A percentile compares a stretch with the other conserved stretches of the same genome.
Conservation (phyloP, 2,888 invertebrate species). For the Cataglyphis livida region DNA sequence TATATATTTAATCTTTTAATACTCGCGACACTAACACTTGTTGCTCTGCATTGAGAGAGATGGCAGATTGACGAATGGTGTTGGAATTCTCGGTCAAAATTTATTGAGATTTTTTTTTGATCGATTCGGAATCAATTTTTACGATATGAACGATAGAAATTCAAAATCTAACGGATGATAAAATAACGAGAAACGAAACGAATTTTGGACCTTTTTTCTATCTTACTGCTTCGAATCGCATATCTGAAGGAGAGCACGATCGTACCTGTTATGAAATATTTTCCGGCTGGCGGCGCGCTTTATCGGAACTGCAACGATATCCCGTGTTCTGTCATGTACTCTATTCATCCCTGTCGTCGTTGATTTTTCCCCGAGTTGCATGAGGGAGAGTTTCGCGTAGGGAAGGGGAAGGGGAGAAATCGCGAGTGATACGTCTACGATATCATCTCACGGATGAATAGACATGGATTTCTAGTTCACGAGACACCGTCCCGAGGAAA, state of each 20-base stretch:
- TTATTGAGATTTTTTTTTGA: not conserved
- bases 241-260: not conserved
- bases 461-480: slow-evolving; percentile 69
- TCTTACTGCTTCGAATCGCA: not conserved
- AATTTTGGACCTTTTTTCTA: not conserved
- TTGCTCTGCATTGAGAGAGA: slow-evolving; percentile 1
- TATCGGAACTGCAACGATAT: slow-evolving; percentile 16
- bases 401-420: slow-evolving; percentile 51
- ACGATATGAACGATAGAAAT: not conserved
- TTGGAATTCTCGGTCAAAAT: not conserved
- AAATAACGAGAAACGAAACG: not conserved
- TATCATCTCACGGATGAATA: slow-evolving; percentile 71
- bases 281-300: slow-evolving; percentile 46
- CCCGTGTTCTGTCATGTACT: slow-evolving; percentile 17
- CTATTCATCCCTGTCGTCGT: slow-evolving; percentile 34
- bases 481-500: slow-evolving; percentile 60
- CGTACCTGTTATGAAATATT: slow-evolving; percentile 37
- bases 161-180: not conserved
- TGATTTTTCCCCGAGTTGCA: slow-evolving; percentile 53
- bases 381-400: not conserved
- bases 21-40: slow-evolving; percentile 35
- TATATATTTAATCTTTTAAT: slow-evolving; percentile 25
- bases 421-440: slow-evolving; percentile 59
- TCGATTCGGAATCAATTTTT: not conserved
- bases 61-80: not conserved